Evolutionary conservation across 2,888 invertebrate genomes (phyloP), one percentile per base, ranked within the genome.

Genomic region (Tridacna gigas): DNA sequence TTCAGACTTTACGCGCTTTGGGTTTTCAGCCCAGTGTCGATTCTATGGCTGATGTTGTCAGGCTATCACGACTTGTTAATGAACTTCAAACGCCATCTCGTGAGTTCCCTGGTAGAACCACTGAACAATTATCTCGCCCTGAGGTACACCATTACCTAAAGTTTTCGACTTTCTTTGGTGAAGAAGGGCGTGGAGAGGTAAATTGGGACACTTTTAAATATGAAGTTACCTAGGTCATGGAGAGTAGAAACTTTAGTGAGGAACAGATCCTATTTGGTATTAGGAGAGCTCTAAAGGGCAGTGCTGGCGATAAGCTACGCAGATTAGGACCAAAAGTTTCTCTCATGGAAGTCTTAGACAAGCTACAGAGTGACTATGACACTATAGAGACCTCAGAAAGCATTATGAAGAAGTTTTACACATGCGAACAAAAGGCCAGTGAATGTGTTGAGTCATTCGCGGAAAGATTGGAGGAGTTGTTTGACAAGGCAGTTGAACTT

Each of bases 191-290:
- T 9, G 51, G 73, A 48, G 73, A 73, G n/a, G 51, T 48, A 7
- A 48, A 11, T 48, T 73, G 73, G 73, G 20, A 11, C 12, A 73
- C 48, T n/a, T 73, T 73, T 73, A 73, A 73, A 48, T 73, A 28
- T 48, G 73, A 73, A 48, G 51, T 73, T 18, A 51, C 45, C 48
- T 20, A 20, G 26, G 15, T 73, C 7, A n/a, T 48, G 25, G 25
- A 15, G 9, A 13, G 22, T 11, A 73, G 48, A n/a, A 51, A 9
- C 9, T 73, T 48, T 48, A 48, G 18, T 12, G 48, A 73, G 22
- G 51, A 73, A n/a, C 48, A 73, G 22, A 73, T 73, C 11, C 73
- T 73, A n/a, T n/a, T 73, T 47, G 51, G 73, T n/a, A 48, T 73
- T 11, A 12, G 73, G 73, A 73, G 51, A 73, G 13, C 73, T 22